phyloP scores from a whole-genome alignment of 2,888 invertebrate genomes.

The Prosopocoilus inquinatus region DNA sequence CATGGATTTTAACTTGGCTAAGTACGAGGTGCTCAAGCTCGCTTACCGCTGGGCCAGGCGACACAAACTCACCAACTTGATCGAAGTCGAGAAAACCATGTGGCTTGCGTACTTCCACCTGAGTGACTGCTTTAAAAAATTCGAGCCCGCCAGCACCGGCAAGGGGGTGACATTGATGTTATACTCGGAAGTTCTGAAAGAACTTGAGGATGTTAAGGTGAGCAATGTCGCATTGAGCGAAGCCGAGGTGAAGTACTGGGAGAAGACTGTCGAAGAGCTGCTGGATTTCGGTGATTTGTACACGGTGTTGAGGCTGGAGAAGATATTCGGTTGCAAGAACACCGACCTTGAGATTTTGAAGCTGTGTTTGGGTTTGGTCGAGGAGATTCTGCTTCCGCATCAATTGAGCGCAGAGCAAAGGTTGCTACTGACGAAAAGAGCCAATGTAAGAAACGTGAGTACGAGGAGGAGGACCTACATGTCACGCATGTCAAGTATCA shows the following conservation, averaged over 20 bases:
- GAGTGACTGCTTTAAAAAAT: conserved; percentile 8
- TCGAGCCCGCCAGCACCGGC: conserved; percentile 4
- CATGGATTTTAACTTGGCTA: conserved; percentile 49
- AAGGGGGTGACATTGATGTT: neutral
- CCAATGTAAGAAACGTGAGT: conserved; percentile 46
- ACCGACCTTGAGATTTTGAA: conserved; percentile 60
- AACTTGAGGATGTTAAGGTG: conserved; percentile 5
- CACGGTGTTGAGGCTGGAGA: conserved; percentile 60
- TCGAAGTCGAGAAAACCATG: conserved; percentile 42
- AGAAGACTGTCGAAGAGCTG: conserved; percentile 55
- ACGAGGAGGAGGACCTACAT: conserved; percentile 46
- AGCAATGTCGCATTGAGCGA: conserved; percentile 42
- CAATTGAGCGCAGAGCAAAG: conserved; percentile 66
- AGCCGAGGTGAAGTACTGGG: conserved; percentile 50
- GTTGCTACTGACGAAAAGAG: conserved; percentile 52
- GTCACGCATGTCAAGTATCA: conserved; percentile 38
- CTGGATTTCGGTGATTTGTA: conserved; percentile 59
- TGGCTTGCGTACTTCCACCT: conserved; percentile 36
- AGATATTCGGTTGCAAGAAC: conserved; percentile 53
- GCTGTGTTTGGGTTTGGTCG: conserved; percentile 63
- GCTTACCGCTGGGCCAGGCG: conserved; percentile 44
- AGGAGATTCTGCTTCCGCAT: conserved; percentile 61
- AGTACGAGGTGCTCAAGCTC: conserved; percentile 52
- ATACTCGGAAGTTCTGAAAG: conserved; percentile 4
- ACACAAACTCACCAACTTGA: conserved; percentile 33